Conservation (phyloP, 2,797 vertebrate species). For the Rhinophrynus dorsalis region DNA sequence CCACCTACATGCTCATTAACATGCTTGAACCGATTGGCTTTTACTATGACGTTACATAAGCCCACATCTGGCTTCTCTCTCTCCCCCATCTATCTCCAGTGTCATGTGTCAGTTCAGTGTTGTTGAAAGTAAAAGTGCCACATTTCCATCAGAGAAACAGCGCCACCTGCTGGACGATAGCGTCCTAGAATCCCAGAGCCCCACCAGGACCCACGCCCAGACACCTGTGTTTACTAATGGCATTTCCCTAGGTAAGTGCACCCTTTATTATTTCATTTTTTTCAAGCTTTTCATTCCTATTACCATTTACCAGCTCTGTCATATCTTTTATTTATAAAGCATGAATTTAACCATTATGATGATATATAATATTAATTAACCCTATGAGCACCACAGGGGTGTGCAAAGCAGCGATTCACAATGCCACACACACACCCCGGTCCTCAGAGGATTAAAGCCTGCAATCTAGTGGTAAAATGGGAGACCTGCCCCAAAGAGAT, state of each 20-base stretch:
- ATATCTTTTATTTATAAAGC: not conserved
- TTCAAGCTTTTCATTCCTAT: not conserved
- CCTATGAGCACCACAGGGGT: too few species aligned
- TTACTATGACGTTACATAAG: slow-evolving; percentile 22
- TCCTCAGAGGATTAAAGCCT: too few species aligned
- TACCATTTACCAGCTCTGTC: slow-evolving; percentile 2
- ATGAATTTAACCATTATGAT: not conserved
- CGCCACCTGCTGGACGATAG: slow-evolving; percentile 96
- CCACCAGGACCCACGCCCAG: slow-evolving; percentile 69
- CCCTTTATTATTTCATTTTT: not conserved
- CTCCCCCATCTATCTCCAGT: slow-evolving; percentile 68
- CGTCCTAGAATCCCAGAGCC: slow-evolving; percentile 90
- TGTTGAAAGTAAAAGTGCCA: slow-evolving; percentile 89
- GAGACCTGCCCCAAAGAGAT: too few species aligned
- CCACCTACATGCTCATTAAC: slow-evolving; percentile 2
- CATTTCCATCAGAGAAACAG: slow-evolving; percentile 86
- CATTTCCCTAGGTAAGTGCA: slow-evolving; percentile 76
- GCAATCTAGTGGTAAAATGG: too few species aligned
- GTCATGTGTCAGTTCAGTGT: slow-evolving; percentile 93
- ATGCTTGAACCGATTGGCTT: slow-evolving; percentile 21
- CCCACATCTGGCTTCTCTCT: slow-evolving; percentile 52
- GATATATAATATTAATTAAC: too few species aligned
- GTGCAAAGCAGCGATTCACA: too few species aligned
- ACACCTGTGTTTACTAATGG: slow-evolving; percentile 78
- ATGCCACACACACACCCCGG: too few species aligned